Evolutionary conservation across 2,797 vertebrate genomes (phyloP).

Genomic region (Falco novaeseelandiae): DNA sequence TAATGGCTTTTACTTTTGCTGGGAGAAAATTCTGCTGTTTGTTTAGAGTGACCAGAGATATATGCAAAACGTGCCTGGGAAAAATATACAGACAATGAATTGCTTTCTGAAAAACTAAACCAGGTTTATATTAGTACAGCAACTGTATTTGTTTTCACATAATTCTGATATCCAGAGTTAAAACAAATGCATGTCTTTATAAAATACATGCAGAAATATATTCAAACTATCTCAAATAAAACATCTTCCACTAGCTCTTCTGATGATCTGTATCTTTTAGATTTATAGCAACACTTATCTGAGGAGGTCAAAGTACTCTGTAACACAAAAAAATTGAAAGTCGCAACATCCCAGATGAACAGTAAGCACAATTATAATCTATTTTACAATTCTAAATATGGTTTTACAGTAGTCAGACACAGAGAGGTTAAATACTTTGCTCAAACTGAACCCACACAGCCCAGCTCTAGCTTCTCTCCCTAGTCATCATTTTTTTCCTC

Average conservation of each 20-base stretch:
- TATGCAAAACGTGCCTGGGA: not conserved
- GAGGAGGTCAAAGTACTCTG: not conserved
- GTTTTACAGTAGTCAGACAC: not conserved
- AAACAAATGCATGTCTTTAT: not conserved
- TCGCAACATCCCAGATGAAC: not conserved
- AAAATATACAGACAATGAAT: not conserved
- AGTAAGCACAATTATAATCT: not conserved
- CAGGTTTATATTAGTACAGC: not conserved
- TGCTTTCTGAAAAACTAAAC: conserved; percentile 9
- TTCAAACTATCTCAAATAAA: not conserved
- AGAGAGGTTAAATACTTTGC: not conserved
- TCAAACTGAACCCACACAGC: not conserved
- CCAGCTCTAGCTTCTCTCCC: not conserved
- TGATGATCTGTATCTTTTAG: not conserved
- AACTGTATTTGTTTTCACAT: not conserved
- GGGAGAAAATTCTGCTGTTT: not conserved
- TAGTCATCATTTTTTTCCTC: not conserved
- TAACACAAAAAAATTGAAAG: not conserved
- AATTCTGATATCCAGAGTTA: not conserved
- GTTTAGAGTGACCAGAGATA: not conserved
- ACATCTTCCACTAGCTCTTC: not conserved
- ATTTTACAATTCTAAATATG: not conserved
- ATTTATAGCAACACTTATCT: not conserved
- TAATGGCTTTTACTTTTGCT: not conserved
- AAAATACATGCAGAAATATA: not conserved